Percentiles rank a stretch among this genome's conserved stretches.
Conservation (phyloP, 2,797 vertebrate species). For the Mormyrops boulengeri region DNA sequence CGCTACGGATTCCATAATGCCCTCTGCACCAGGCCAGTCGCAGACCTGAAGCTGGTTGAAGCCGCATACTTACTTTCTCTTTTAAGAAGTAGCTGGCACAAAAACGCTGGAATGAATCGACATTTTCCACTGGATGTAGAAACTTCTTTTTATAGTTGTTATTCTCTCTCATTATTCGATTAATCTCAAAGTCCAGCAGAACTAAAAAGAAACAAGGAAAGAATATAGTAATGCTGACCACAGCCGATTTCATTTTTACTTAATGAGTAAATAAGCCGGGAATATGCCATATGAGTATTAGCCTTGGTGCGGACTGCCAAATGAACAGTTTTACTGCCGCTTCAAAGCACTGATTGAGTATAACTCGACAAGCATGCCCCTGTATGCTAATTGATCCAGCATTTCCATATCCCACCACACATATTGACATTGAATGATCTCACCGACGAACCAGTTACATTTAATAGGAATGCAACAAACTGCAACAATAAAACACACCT, state of each 20-base stretch:
- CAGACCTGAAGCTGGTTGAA: constrained; percentile 37
- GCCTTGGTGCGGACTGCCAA: constrained; percentile 41
- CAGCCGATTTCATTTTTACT: constrained; percentile 45
- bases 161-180: constrained; percentile 59
- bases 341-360: constrained; percentile 47
- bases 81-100: constrained; percentile 45
- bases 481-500: constrained; percentile 47
- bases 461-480: constrained; percentile 37
- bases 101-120: constrained; percentile 54
- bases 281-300: constrained; percentile 37
- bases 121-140: constrained; percentile 64
- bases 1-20: constrained; percentile 27
- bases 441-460: constrained; percentile 41
- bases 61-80: constrained; percentile 34
- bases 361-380: constrained; percentile 41
- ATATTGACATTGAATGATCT: constrained; percentile 47
- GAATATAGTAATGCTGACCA: constrained; percentile 43
- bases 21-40: constrained; percentile 20
- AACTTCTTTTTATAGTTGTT: constrained; percentile 61
- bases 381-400: constrained; percentile 33
- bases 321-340: constrained; percentile 44
- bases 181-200: constrained; percentile 52
- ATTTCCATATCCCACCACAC: constrained; percentile 36
- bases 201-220: constrained; percentile 41
- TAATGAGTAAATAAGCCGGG: constrained; percentile 47